Percentiles rank a stretch among this genome's conserved stretches.
Evolutionary conservation across 2,113 vertebrate species (phyloP).

Genomic region (Vulpes ferrilata): DNA sequence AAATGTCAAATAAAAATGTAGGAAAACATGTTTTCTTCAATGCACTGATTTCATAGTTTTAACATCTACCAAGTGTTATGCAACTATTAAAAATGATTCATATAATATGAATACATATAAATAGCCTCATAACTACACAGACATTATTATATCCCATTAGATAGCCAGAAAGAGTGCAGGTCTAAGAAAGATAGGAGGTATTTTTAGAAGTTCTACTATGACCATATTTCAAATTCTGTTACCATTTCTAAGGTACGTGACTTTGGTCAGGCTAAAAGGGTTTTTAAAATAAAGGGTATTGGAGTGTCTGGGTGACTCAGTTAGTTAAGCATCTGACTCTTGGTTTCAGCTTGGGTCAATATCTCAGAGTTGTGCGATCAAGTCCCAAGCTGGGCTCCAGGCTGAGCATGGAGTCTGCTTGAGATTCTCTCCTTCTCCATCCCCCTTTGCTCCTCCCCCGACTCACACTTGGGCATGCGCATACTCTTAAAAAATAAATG

Average conservation of each 20-base stretch:
- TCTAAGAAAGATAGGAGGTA: neutral
- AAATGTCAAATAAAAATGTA: conserved; percentile 27
- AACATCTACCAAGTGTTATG: neutral
- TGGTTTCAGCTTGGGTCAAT: neutral
- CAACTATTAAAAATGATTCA: conserved; percentile 26
- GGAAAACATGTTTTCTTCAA: conserved; percentile 52
- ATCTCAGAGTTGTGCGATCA: neutral
- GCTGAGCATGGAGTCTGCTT: neutral
- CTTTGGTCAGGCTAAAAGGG: neutral
- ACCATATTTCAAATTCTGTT: conserved; percentile 20
- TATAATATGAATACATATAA: neutral
- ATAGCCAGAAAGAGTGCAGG: neutral
- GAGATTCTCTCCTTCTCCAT: neutral
- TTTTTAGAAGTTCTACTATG: neutral
- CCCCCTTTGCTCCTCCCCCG: neutral
- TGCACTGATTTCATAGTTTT: neutral
- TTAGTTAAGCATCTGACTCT: neutral
- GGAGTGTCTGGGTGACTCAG: neutral
- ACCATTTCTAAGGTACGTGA: neutral
- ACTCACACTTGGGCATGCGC: neutral
- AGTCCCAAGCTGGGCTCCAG: neutral
- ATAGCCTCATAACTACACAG: neutral
- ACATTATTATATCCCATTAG: neutral
- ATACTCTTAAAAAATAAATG: neutral
- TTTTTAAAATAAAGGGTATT: neutral